These are phyloP conservation scores for Chaetodon auriga DNA, from an alignment of 2,113 vertebrate genomes.

Conservation along the genomic window DNA sequence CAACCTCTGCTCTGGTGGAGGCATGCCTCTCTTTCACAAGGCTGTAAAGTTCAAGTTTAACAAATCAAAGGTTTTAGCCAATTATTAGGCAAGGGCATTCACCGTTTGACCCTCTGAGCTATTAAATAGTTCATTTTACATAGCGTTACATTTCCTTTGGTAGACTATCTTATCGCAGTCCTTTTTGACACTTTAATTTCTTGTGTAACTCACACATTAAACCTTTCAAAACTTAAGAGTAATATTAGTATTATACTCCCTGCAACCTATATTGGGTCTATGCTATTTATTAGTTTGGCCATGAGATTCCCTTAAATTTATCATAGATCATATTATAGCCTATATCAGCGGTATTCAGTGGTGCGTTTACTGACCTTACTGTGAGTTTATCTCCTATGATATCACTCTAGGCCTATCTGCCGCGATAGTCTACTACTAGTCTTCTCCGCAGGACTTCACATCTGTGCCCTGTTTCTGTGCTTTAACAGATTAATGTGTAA, in stretches of 20 bases:
- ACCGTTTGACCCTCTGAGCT: slow-evolving; percentile 3
- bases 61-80: slow-evolving; percentile 6
- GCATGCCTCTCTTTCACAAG: slow-evolving; percentile 15
- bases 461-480: neutral
- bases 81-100: neutral
- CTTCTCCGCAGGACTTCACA: neutral
- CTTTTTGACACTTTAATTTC: neutral
- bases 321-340: neutral
- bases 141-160: neutral
- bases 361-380: slow-evolving; percentile 1
- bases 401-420: neutral
- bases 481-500: neutral
- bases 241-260: neutral
- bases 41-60: slow-evolving; percentile 9
- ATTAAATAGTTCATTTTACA: neutral
- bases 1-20: slow-evolving; percentile 35
- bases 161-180: neutral
- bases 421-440: neutral
- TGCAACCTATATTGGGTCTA: neutral
- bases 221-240: neutral
- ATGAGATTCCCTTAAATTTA: neutral
- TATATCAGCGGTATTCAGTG: neutral
- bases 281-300: neutral
- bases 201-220: neutral
- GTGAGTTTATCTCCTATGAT: neutral